phyloP scores from a whole-genome alignment of 2,888 invertebrate genomes.

The Tetrapedia diversipes region DNA sequence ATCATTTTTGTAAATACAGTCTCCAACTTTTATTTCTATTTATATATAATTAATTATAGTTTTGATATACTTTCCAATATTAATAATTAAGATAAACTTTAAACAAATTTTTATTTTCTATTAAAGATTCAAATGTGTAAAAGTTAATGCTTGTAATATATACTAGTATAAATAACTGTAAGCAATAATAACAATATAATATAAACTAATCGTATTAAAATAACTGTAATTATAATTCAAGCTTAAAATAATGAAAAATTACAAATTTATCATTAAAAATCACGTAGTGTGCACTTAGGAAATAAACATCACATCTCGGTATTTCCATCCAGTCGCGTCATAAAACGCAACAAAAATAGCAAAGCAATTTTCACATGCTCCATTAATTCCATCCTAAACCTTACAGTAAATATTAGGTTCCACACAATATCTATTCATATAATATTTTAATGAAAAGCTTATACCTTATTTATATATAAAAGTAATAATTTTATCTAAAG shows the following conservation, averaged over 20 bases:
- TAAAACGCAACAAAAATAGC: constrained; percentile 6
- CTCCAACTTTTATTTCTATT: background rate
- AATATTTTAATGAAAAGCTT: background rate
- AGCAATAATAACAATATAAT: background rate
- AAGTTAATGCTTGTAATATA: no score
- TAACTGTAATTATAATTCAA: background rate
- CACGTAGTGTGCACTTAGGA: background rate
- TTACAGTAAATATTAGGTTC: no score
- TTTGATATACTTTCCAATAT: background rate
- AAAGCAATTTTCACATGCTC: no score
- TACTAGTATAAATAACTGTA: no score
- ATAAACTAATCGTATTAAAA: background rate
- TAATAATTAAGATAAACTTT: no score
- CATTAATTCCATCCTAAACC: no score
- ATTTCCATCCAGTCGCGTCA: constrained; percentile 34
- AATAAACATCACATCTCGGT: constrained; percentile 14
- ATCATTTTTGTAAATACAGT: no score
- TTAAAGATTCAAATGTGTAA: no score
- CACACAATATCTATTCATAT: background rate
- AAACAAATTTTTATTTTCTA: no score
- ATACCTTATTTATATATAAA: background rate
- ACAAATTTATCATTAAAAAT: background rate
- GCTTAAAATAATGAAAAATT: background rate
- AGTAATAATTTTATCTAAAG: no score
- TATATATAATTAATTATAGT: background rate